Evolutionary conservation across 2,797 vertebrate genomes (phyloP).

Genomic region (Rhynchotus rufescens): DNA sequence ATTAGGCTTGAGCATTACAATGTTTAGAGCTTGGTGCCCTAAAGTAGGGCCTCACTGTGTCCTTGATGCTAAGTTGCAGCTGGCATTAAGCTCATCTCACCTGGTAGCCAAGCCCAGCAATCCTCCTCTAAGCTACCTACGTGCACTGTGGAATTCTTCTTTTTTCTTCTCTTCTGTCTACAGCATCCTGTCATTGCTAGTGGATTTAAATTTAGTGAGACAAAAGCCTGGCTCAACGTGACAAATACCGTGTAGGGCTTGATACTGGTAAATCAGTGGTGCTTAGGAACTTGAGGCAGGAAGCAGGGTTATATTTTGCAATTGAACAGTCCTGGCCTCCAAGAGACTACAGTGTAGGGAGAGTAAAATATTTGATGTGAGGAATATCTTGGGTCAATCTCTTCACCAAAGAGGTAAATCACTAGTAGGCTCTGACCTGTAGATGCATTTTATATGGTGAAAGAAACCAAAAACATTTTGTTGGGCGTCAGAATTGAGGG

Average conservation of each 20-base stretch:
- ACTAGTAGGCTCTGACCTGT: not conserved
- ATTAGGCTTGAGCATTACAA: not conserved
- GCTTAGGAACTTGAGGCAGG: not conserved
- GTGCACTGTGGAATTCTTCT: too few species aligned
- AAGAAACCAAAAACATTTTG: constrained; percentile 8
- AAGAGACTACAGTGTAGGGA: not conserved
- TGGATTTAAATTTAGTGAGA: not conserved
- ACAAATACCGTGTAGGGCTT: not conserved
- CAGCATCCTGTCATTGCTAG: not conserved
- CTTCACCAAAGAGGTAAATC: not conserved
- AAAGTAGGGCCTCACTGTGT: not conserved
- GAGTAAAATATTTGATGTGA: not conserved
- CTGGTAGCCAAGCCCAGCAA: not conserved
- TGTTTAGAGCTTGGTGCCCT: not conserved
- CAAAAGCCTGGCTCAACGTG: not conserved
- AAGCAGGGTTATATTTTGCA: not conserved
- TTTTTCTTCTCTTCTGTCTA: not conserved
- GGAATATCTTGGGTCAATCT: not conserved
- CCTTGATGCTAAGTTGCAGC: not conserved
- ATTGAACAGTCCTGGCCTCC: not conserved
- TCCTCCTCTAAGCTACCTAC: not conserved
- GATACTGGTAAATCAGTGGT: not conserved
- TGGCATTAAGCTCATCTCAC: not conserved
- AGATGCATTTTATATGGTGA: not conserved
- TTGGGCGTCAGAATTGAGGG: not conserved